Conservation (phyloP, 2,888 invertebrate genomes). For the Pedicia rivosa region DNA sequence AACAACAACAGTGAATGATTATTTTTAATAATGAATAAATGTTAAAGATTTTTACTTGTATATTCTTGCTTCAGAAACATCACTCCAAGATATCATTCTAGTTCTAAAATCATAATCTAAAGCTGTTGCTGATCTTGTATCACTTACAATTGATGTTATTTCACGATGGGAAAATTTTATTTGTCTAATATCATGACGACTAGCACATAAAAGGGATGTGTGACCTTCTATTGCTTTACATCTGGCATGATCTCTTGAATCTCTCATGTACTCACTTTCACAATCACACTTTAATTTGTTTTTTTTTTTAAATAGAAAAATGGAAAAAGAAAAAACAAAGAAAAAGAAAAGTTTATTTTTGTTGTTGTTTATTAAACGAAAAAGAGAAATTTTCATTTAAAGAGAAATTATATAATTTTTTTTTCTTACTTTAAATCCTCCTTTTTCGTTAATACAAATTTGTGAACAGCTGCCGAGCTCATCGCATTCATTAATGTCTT, state of each 20-base stretch:
- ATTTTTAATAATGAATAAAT: too few species aligned
- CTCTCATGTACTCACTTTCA: slow-evolving; percentile 67
- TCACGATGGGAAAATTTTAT: slow-evolving; percentile 81
- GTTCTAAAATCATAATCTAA: slow-evolving; percentile 87
- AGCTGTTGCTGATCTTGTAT: slow-evolving; percentile 82
- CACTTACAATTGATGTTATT: slow-evolving; percentile 84
- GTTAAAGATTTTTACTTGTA: slow-evolving; percentile 52
- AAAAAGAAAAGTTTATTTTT: too few species aligned
- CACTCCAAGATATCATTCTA: slow-evolving; percentile 95
- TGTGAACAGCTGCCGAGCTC: slow-evolving; percentile 90
- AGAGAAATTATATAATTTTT: too few species aligned
- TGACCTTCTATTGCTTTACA: slow-evolving; percentile 87
- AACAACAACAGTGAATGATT: slow-evolving; percentile 11
- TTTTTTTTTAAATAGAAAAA: too few species aligned
- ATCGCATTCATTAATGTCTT: slow-evolving; percentile 86
- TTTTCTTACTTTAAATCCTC: slow-evolving; percentile 54
- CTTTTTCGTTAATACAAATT: slow-evolving; percentile 78
- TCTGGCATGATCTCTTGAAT: slow-evolving; percentile 65
- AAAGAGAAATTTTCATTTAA: too few species aligned
- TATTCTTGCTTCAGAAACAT: slow-evolving; percentile 80
- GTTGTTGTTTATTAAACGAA: too few species aligned
- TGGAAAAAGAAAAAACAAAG: too few species aligned
- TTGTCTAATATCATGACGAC: slow-evolving; percentile 80
- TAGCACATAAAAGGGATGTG: slow-evolving; percentile 75
- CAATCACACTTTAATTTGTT: slow-evolving; percentile 67